Conservation (phyloP, 2,113 vertebrate species). For the Gallinago jamesoni region DNA sequence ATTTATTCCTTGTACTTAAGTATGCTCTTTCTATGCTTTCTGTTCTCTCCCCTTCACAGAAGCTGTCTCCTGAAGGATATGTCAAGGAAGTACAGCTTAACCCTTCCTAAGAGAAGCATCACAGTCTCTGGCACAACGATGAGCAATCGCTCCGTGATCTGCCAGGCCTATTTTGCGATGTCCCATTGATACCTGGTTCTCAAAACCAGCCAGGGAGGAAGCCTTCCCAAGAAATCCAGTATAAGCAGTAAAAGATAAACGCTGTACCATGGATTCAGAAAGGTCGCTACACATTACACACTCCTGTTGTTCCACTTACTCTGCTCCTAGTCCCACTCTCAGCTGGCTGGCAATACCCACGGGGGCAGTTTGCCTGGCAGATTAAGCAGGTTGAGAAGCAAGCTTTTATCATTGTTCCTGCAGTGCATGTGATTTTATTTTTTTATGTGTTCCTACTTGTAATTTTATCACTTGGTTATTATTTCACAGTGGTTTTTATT, state of each 20-base stretch:
- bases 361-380: constrained; percentile 51
- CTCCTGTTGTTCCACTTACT: constrained; percentile 24
- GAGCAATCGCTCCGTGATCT: not conserved
- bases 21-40: not conserved
- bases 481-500: constrained; percentile 59
- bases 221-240: not conserved
- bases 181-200: not conserved
- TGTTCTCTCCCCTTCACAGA: not conserved
- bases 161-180: not conserved
- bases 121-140: not conserved
- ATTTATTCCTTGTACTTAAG: not conserved
- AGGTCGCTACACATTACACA: not conserved
- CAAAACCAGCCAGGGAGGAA: not conserved
- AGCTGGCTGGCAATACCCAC: constrained; percentile 46
- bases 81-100: not conserved
- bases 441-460: constrained; percentile 63
- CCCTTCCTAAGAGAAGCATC: not conserved
- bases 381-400: constrained; percentile 63
- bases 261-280: not conserved
- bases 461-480: constrained; percentile 69
- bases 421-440: constrained; percentile 30
- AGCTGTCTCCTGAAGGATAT: not conserved
- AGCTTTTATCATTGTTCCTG: constrained; percentile 57
- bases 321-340: constrained; percentile 9
- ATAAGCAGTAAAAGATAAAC: not conserved